A percentile compares a stretch with the other conserved stretches of the same genome.
Evolutionary conservation across 2,888 invertebrate species (phyloP).

Genomic region (Koerneria pararmatus): DNA sequence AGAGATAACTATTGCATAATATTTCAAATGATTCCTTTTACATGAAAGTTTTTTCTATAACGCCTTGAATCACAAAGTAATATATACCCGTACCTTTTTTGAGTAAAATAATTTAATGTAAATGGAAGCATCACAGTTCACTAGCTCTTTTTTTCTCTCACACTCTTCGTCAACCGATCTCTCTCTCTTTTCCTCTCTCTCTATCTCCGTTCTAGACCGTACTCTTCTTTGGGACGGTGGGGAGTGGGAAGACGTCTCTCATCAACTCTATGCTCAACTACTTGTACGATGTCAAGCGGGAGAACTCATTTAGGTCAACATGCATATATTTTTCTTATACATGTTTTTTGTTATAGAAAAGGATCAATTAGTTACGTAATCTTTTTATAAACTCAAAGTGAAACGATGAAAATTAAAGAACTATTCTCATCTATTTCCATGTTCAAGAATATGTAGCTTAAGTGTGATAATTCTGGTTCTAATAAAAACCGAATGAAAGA

Average conservation of each 20-base stretch:
- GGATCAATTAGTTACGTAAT: too few relatives aligned
- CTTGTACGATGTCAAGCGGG: constrained; percentile 50
- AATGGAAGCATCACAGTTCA: too few relatives aligned
- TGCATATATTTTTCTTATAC: background rate
- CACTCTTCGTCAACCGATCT: too few relatives aligned
- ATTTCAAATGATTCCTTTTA: background rate
- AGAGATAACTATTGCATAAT: too few relatives aligned
- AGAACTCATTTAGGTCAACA: constrained; percentile 42
- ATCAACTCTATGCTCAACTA: constrained; percentile 47
- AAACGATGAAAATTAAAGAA: too few relatives aligned
- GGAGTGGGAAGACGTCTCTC: constrained; percentile 45
- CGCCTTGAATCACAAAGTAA: background rate
- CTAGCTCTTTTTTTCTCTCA: too few relatives aligned
- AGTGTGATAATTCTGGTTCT: too few relatives aligned
- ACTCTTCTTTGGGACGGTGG: constrained; percentile 47
- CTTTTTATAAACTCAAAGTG: background rate
- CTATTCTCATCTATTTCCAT: too few relatives aligned
- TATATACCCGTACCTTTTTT: background rate
- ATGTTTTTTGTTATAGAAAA: background rate
- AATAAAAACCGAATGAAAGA: too few relatives aligned
- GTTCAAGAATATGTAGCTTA: too few relatives aligned
- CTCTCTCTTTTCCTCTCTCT: too few relatives aligned
- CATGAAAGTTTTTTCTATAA: background rate
- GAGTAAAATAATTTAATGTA: too few relatives aligned
- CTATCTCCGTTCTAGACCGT: constrained; percentile 31